Evolutionary conservation across 2,113 vertebrate species (phyloP), one percentile per base, ranked within the genome.

Genomic region (Megaceryle torquata): DNA sequence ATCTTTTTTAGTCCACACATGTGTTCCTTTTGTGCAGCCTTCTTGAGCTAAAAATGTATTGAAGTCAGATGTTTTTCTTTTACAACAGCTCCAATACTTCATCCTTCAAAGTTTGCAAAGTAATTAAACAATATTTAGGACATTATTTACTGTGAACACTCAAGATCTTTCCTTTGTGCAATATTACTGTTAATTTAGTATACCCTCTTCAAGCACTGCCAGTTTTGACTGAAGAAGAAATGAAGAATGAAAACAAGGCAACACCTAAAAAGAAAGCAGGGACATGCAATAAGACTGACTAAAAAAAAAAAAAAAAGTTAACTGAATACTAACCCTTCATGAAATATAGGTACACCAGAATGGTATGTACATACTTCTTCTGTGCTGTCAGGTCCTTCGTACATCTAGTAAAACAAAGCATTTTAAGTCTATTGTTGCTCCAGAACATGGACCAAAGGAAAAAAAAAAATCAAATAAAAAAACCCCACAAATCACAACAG

Each of bases 41-140:
- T 98, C 98, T 95, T 99, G 99, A 95, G 99, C 98, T 95, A 99
- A 98, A 97, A 99, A 99, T 5, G 98, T 98, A 88, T 98, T 99
- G 96, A 99, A 99, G 97, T 99, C 99, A 8, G 99, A 99, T 9
- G 99, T 99, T 99, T 99, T 99, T 96, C 98, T 99, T 96, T 98
- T 99, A 96, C 99, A 99, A 95, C 99, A 99, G 97, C 98, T 99
- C 99, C 99, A 99, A 92, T 99, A 99, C 97, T 99, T 99, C 99
- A 99, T 99, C 97, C 99, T 99, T 96, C 85, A 93, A 95, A 91
- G 79, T 75, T 72, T 16, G 8, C 88, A 94, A 91, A 90, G 26
- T 18, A 91, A 93, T 96, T 75, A 89, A 92, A 61, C 26, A 94
- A 15, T 65, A 74, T 72, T 93, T 87, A 92, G 59, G 63, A 75